Evolutionary conservation across 2,888 invertebrate genomes (phyloP), one percentile per base, ranked within the genome.

Genomic region (Microplitis deprimator): DNA sequence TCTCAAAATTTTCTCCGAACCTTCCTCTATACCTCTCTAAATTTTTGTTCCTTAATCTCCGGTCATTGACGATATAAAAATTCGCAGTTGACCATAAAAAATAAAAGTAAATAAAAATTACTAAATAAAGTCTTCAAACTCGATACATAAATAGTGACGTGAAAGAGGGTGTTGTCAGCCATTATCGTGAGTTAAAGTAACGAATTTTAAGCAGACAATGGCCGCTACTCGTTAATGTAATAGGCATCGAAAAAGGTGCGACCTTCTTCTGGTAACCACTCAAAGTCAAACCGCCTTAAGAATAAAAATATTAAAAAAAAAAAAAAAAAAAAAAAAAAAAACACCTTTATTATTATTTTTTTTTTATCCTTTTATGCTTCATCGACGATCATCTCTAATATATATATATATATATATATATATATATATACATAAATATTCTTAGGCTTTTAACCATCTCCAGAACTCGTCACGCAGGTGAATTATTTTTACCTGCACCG

Each of bases 211-310:
- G 79, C 87, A 85, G 86, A 88, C 87, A 89, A 89, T 89, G 88
- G 88, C 86, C 82, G 86, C 84, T 84, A 83, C 88, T 88, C 86
- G 89, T 89, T 89, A 89, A 88, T 87, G 87, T 88, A 88, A 87
- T 86, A 87, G 87, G 85, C 87, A 84, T 85, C 83, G 81, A 77
- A 86, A 85, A 83, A 85, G 86, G 84, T 84, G 82, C 82, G 86
- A 84, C 84, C 84, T 83, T 83, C 81, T 79, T 80, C 79, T 74
- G 62, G 67, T 77, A 67, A 61, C 78, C 79, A 79, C 81, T 81
- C 81, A 81, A 80, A 81, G 81, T 81, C 82, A 80, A 64, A 78
- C 81, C 80, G 80, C 77, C 76, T 76, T 76, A 80, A 17, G 17
- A 39, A 40, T n/a, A n/a, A 16, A n/a, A 65, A 65, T 65, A 65